Evolutionary conservation across 2,797 vertebrate genomes (phyloP).

Genomic region (Rhinichthys osculus): DNA sequence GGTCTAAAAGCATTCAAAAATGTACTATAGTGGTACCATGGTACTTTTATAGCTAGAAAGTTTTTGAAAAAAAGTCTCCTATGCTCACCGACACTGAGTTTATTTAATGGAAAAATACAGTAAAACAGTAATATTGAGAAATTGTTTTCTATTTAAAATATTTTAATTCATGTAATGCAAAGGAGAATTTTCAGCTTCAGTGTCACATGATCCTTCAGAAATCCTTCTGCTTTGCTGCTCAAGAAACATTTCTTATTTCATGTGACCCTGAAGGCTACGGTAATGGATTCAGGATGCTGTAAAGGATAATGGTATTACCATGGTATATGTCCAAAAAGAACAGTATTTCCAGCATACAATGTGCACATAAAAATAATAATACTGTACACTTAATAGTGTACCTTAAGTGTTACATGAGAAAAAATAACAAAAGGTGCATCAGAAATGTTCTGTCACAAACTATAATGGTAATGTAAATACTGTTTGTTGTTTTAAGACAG

Average conservation of each 20-base stretch:
- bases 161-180: background rate
- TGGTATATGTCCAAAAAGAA: background rate
- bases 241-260: background rate
- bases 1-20: background rate
- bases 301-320: background rate
- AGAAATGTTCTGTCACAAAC: background rate
- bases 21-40: background rate
- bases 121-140: background rate
- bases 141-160: background rate
- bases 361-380: background rate
- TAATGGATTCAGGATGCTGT: background rate
- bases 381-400: too few species aligned
- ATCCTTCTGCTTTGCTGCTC: background rate
- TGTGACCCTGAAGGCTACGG: background rate
- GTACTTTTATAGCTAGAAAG: background rate
- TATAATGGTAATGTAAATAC: background rate
- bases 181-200: background rate
- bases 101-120: background rate
- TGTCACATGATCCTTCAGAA: background rate
- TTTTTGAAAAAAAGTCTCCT: background rate
- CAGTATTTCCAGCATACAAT: background rate
- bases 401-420: background rate
- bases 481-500: background rate
- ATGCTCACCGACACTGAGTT: background rate
- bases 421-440: background rate